These are phyloP conservation scores for Leptopilina syphax DNA, from an alignment of 2,888 invertebrate species.

Conservation along the genomic window DNA sequence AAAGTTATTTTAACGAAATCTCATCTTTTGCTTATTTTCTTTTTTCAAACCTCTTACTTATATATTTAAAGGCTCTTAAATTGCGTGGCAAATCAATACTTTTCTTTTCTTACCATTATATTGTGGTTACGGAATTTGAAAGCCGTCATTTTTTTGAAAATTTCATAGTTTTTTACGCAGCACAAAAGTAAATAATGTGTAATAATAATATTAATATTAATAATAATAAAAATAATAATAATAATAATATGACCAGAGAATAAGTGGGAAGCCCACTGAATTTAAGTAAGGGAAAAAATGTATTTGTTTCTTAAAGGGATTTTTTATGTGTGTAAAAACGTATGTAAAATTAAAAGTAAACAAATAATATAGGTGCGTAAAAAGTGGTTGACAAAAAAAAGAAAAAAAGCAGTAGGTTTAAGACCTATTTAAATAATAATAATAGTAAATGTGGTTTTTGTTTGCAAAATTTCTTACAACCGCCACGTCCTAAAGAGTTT, in stretches of 20 bases:
- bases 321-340: slow-evolving; percentile 15
- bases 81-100: slow-evolving; percentile 6
- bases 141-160: not conserved
- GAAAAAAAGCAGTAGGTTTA: not conserved
- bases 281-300: not conserved
- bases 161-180: slow-evolving; percentile 24
- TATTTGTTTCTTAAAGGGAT: slow-evolving; percentile 12
- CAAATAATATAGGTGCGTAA: slow-evolving; percentile 23
- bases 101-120: not conserved
- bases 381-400: slow-evolving; percentile 17
- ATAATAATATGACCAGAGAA: slow-evolving; percentile 5
- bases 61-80: not conserved
- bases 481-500: slow-evolving; percentile 20
- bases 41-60: not conserved
- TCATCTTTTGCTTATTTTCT: slow-evolving; percentile 13
- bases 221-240: not conserved
- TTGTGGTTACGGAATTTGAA: slow-evolving; percentile 6
- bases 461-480: slow-evolving; percentile 3
- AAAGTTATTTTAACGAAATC: not conserved
- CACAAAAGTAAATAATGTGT: slow-evolving; percentile 4
- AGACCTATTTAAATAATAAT: slow-evolving; percentile 2
- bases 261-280: slow-evolving; percentile 12
- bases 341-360: slow-evolving; percentile 8
- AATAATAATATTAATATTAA: not conserved
- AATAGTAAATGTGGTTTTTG: slow-evolving; percentile 14